phyloP scores from a whole-genome alignment of 2,888 invertebrate species.

The Yponomeuta plumbellus region DNA sequence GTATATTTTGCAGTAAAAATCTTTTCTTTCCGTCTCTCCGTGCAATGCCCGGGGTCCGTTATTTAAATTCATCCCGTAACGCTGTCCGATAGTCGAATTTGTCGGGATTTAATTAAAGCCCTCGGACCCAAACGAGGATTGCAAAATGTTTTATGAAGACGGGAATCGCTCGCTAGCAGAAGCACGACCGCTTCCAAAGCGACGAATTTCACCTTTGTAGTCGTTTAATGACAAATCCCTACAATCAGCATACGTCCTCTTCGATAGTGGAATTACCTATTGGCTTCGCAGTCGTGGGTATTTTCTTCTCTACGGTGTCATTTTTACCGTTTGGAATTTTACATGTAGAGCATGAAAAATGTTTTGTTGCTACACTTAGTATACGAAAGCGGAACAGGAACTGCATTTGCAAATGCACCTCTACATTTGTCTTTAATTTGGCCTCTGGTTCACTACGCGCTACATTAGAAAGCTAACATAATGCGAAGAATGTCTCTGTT shows the following conservation, averaged over 20 bases:
- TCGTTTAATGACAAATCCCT: slow-evolving; percentile 12
- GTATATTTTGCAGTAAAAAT: background rate
- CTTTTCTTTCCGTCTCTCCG: background rate
- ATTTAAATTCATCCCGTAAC: slow-evolving; percentile 30
- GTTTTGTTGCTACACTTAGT: too few species aligned
- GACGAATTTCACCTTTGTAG: slow-evolving; percentile 15
- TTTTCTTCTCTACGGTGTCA: background rate
- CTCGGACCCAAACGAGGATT: slow-evolving; percentile 22
- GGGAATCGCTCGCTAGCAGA: slow-evolving; percentile 22
- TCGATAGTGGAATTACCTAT: background rate
- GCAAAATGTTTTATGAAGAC: slow-evolving; percentile 25
- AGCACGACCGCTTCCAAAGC: slow-evolving; percentile 9
- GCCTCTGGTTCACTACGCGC: too few species aligned
- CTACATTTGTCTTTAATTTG: background rate
- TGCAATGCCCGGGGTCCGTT: background rate
- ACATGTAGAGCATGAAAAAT: too few species aligned
- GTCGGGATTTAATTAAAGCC: slow-evolving; percentile 34
- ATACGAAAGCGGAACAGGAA: too few species aligned
- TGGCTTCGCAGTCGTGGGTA: background rate
- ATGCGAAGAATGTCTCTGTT: too few species aligned
- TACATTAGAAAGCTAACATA: too few species aligned
- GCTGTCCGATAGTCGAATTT: slow-evolving; percentile 27
- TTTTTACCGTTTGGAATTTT: too few species aligned
- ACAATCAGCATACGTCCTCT: background rate
- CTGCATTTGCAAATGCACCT: background rate